Percentiles rank a stretch among this genome's conserved stretches.
Conservation (phyloP, 2,797 vertebrate genomes). For the Cossypha caffra region DNA sequence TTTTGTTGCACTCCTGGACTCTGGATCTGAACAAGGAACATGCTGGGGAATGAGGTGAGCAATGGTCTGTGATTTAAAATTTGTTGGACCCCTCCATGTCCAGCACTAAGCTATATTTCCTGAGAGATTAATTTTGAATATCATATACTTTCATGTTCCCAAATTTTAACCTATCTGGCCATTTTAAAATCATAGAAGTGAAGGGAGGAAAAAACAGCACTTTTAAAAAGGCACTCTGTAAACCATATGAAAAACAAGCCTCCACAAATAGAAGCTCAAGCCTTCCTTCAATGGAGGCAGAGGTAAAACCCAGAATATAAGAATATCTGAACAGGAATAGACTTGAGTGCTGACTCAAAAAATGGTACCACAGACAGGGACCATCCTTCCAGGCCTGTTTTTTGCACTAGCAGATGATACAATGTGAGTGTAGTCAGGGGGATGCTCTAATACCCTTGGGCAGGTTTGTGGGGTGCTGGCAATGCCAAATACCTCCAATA, state of each 20-base stretch:
- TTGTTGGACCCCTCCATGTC: neutral
- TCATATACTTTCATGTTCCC: neutral
- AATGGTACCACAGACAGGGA: neutral
- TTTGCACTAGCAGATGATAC: neutral
- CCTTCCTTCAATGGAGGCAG: neutral
- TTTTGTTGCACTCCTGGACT: neutral
- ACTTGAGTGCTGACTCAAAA: neutral
- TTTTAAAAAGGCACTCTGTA: neutral
- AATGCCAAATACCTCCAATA: neutral
- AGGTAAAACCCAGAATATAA: neutral
- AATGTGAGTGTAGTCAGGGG: neutral
- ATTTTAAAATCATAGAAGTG: neutral
- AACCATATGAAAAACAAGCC: neutral
- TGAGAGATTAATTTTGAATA: neutral
- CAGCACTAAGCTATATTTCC: neutral
- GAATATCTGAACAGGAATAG: neutral
- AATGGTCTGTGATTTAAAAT: neutral
- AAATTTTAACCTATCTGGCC: neutral
- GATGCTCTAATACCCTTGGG: neutral
- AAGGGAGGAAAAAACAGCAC: neutral
- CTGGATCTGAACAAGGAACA: neutral
- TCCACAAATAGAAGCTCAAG: neutral
- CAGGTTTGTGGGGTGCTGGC: neutral
- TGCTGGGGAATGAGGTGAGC: neutral
- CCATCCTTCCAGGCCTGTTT: neutral